Base-by-base conservation (phyloP, 1,140 invertebrate species). In the Asobara japonica region DNA sequence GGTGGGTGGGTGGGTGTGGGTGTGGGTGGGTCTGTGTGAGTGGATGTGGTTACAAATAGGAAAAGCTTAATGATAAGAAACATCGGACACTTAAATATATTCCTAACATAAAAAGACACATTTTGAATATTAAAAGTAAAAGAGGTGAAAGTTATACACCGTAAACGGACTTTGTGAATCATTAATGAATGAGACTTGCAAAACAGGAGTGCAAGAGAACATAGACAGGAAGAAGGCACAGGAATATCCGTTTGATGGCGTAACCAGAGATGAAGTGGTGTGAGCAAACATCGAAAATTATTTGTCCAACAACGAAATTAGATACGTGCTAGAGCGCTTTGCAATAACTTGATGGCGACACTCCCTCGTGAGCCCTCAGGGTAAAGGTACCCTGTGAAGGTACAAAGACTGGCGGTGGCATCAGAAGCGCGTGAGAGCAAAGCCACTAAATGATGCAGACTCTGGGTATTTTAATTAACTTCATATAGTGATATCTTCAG, bases 261-360 rank as follows among this genome's bases (percentile, higher is more conserved):
- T 76, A 69, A 65, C 73, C 61, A 62, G 70, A 78, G 73, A 78
- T 79, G 77, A 77, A 77, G 61, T 77, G 74, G 74, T 75, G 74
- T 76, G 78, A 73, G 75, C 78, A 78, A 79, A 79, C 75, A 78
- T 75, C 75, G 76, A 74, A 72, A 65, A 75, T 76, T 76, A 79
- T 78, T 79, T 76, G 74, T 75, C 61, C 69, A 41, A 29, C 65
- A 68, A 65, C 48, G 74, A 78, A 61, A 79, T 79, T 79, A 76
- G 76, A 79, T 76, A 69, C 73, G 72, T 75, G 77, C 77, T 76
- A 61, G 67, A 25, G 18, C 13, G 22, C 10, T 56, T 18, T 25
- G 22, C 18, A 56, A 22, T 56, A 56, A 56, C 51, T 10, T 13
- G 18, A 56, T 56, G 22, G 18, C 51, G 51, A 27, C 51, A 56